Percentiles rank a stretch among this genome's conserved stretches.
phyloP scores from a whole-genome alignment of 2,113 vertebrate genomes.

The Halcyon malimbica region DNA sequence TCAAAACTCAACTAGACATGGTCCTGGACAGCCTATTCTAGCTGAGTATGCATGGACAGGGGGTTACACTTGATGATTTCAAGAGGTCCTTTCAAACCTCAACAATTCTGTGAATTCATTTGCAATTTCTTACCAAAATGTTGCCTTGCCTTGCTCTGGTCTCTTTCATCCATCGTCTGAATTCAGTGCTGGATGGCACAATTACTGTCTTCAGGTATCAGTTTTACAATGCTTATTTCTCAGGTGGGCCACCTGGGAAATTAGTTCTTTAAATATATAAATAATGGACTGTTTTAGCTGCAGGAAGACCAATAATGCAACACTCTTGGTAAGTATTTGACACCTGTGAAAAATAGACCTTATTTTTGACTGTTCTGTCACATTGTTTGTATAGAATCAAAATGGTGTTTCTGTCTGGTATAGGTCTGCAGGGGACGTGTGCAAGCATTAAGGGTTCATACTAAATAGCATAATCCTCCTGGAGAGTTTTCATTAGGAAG shows the following conservation, averaged over 20 bases:
- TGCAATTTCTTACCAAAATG: neutral
- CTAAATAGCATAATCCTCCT: neutral
- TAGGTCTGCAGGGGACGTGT: rapidly evolving
- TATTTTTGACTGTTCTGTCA: neutral
- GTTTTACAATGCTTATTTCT: neutral
- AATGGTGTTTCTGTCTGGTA: neutral
- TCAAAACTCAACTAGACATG: neutral
- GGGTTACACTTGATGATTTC: neutral
- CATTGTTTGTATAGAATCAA: neutral
- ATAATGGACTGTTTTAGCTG: neutral
- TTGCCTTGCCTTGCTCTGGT: neutral
- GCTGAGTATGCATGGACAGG: neutral
- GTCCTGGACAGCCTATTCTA: neutral
- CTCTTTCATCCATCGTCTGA: neutral
- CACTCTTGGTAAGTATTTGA: neutral
- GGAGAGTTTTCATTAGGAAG: neutral
- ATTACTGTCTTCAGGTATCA: too few species aligned
- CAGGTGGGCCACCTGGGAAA: neutral
- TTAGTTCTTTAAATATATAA: neutral
- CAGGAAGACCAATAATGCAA: neutral
- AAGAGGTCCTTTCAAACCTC: neutral
- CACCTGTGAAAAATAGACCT: rapidly evolving
- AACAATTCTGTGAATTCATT: neutral
- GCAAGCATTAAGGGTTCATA: neutral
- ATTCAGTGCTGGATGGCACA: neutral